Evolutionary conservation across 2,888 invertebrate genomes (phyloP).

Genomic region (Colostygia pectinataria): DNA sequence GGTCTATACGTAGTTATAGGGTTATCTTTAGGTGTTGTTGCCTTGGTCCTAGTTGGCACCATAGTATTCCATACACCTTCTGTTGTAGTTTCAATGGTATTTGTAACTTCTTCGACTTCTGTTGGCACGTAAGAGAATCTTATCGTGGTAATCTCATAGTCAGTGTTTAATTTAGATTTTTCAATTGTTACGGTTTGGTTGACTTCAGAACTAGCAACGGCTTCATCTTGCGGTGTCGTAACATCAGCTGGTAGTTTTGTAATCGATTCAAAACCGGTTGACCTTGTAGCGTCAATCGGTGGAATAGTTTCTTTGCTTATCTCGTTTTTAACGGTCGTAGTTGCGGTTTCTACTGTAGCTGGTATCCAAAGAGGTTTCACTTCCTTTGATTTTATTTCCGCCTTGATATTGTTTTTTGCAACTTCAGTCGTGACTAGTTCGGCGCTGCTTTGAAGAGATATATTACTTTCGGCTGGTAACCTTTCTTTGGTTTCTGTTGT

Average conservation of each 20-base stretch:
- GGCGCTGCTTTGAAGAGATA: slow-evolving; percentile 57
- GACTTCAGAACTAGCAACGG: slow-evolving; percentile 49
- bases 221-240: slow-evolving; percentile 73
- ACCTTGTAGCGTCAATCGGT: slow-evolving; percentile 58
- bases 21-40: slow-evolving; percentile 50
- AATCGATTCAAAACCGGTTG: slow-evolving; percentile 77
- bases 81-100: slow-evolving; percentile 44
- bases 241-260: slow-evolving; percentile 72
- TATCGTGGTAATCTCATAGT: slow-evolving; percentile 75
- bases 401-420: slow-evolving; percentile 40
- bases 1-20: slow-evolving; percentile 75
- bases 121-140: slow-evolving; percentile 71
- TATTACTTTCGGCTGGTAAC: slow-evolving; percentile 62
- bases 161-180: slow-evolving; percentile 49
- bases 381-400: slow-evolving; percentile 39
- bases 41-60: slow-evolving; percentile 54
- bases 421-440: slow-evolving; percentile 48
- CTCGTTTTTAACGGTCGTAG: slow-evolving; percentile 46
- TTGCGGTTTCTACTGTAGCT: slow-evolving; percentile 45
- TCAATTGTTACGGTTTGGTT: slow-evolving; percentile 49
- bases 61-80: slow-evolving; percentile 58
- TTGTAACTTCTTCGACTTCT: slow-evolving; percentile 45
- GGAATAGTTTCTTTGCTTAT: slow-evolving; percentile 54
- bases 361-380: slow-evolving; percentile 56
- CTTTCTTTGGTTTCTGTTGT: slow-evolving; percentile 58